A percentile compares a stretch with the other conserved stretches of the same genome.
phyloP scores from a whole-genome alignment of 2,888 invertebrate species.

The Galerucella pusilla region DNA sequence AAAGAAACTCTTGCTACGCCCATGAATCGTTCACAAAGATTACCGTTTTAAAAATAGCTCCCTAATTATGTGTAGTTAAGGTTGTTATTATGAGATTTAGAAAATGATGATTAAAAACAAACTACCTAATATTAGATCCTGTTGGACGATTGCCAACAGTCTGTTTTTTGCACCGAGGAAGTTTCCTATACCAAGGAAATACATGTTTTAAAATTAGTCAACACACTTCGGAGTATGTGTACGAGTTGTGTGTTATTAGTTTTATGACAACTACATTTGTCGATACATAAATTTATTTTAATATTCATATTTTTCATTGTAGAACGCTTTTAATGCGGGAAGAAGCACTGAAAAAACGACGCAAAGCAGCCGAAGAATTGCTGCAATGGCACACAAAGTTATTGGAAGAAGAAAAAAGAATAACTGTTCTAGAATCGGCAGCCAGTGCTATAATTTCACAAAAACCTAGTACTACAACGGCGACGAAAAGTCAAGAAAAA shows the following conservation, averaged over 20 bases:
- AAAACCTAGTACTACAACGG: slow-evolving; percentile 44
- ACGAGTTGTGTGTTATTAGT: slow-evolving; percentile 47
- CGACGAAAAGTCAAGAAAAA: slow-evolving; percentile 33
- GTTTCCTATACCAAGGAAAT: slow-evolving; percentile 59
- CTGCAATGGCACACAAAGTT: slow-evolving; percentile 69
- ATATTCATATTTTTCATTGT: slow-evolving; percentile 35
- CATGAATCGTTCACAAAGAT: slow-evolving; percentile 24
- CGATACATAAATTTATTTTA: slow-evolving; percentile 30
- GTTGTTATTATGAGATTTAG: slow-evolving; percentile 57
- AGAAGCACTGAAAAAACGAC: slow-evolving; percentile 64
- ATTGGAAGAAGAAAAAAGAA: slow-evolving; percentile 68
- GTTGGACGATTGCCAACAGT: slow-evolving; percentile 60
- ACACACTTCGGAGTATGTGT: slow-evolving; percentile 49
- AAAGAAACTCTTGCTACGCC: neutral
- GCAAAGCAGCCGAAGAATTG: slow-evolving; percentile 67
- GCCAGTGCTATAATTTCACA: slow-evolving; percentile 59
- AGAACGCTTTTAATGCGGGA: slow-evolving; percentile 66
- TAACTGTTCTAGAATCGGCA: slow-evolving; percentile 66
- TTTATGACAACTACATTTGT: slow-evolving; percentile 50
- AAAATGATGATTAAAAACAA: slow-evolving; percentile 61
- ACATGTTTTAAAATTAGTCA: slow-evolving; percentile 61
- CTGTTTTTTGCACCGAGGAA: slow-evolving; percentile 56
- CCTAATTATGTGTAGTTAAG: slow-evolving; percentile 50
- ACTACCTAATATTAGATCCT: slow-evolving; percentile 64
- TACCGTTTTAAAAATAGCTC: slow-evolving; percentile 47